phyloP scores from a whole-genome alignment of 2,113 vertebrate species.

The Malurus cyaneus region DNA sequence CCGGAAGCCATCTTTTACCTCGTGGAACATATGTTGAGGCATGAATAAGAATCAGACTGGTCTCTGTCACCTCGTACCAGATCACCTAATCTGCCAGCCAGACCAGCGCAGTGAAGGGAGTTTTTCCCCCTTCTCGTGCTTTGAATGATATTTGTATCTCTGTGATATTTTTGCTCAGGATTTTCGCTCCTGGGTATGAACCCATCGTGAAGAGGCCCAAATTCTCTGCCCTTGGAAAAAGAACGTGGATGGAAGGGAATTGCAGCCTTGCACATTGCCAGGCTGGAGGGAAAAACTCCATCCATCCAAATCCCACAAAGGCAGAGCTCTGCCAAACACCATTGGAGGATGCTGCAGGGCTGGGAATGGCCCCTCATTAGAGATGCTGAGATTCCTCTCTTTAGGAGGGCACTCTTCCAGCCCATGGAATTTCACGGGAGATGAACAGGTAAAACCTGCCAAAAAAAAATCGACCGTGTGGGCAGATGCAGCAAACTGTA shows the following conservation, averaged over 20 bases:
- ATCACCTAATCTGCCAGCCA: background rate
- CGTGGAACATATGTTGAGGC: no score
- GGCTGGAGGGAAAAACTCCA: background rate
- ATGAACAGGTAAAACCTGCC: background rate
- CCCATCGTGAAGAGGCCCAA: background rate
- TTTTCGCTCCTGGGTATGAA: background rate
- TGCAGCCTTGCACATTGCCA: background rate
- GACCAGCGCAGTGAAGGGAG: fast-evolving
- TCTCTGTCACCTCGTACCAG: background rate
- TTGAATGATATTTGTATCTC: background rate
- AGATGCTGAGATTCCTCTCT: background rate
- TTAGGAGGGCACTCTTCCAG: background rate
- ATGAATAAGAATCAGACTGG: no score
- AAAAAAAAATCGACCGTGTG: background rate
- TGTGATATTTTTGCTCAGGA: background rate
- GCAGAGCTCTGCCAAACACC: background rate
- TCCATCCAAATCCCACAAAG: background rate
- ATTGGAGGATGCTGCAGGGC: background rate
- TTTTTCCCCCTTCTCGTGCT: background rate
- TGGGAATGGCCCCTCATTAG: background rate
- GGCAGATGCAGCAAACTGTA: background rate
- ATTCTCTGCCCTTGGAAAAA: background rate
- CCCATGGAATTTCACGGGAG: background rate
- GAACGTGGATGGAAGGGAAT: background rate
- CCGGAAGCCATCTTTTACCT: no score